Evolutionary conservation across 2,888 invertebrate species (phyloP).

Genomic region (Drosophila yooni): DNA sequence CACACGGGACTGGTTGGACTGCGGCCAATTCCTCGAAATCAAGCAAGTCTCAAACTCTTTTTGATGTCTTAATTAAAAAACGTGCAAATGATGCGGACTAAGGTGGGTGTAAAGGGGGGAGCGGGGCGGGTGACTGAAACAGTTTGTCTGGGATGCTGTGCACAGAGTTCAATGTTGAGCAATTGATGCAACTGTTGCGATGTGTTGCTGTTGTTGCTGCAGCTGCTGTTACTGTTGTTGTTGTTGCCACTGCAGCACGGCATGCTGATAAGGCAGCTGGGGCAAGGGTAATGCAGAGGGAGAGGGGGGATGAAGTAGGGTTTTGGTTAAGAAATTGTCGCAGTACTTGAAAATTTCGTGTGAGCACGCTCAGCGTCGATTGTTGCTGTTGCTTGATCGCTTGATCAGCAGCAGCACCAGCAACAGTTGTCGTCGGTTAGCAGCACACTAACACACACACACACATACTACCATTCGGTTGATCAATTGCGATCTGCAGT

Average conservation of each 20-base stretch:
- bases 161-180: conserved; percentile 80
- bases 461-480: conserved; percentile 27
- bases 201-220: conserved; percentile 64
- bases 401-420: conserved; percentile 66
- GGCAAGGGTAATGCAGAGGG: not conserved
- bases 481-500: conserved; percentile 77
- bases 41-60: conserved; percentile 80
- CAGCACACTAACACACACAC: conserved; percentile 36
- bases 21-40: conserved; percentile 78
- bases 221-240: conserved; percentile 38
- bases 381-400: conserved; percentile 69
- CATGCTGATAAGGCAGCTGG: conserved; percentile 65
- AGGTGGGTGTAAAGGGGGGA: conserved; percentile 1
- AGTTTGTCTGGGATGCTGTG: conserved; percentile 43
- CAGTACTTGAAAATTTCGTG: conserved; percentile 81
- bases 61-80: conserved; percentile 81
- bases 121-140: conserved; percentile 4
- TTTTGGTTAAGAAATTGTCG: conserved; percentile 67
- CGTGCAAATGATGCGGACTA: conserved; percentile 73
- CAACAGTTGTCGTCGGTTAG: conserved; percentile 58
- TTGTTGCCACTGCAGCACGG: conserved; percentile 64
- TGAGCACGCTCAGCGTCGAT: conserved; percentile 80
- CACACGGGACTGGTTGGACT: conserved; percentile 34
- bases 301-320: conserved; percentile 18
- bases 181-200: conserved; percentile 82